Conservation (phyloP, 2,797 vertebrate genomes). For the Enteromius unitaeniatus region DNA sequence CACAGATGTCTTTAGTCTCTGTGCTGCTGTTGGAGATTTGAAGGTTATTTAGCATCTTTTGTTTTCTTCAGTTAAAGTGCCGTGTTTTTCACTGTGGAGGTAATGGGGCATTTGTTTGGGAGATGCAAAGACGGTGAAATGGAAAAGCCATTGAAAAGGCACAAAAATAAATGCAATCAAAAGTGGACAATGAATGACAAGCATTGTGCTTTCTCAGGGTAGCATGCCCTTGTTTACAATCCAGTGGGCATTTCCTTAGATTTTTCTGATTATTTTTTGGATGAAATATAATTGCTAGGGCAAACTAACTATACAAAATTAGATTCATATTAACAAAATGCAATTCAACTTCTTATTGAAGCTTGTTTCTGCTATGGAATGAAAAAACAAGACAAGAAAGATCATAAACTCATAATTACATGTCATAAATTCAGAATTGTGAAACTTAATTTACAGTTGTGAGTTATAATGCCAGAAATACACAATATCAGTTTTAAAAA, state of each 20-base stretch:
- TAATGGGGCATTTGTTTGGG: conserved; percentile 11
- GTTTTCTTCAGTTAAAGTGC: background rate
- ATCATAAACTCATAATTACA: background rate
- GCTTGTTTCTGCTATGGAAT: too few relatives aligned
- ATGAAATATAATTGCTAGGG: conserved; percentile 1
- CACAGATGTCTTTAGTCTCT: background rate
- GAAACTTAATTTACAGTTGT: background rate
- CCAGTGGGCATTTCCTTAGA: background rate
- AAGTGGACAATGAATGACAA: conserved; percentile 20
- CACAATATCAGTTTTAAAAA: too few relatives aligned
- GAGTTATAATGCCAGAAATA: background rate
- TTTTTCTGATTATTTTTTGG: conserved; percentile 1
- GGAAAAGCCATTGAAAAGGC: conserved; percentile 8
- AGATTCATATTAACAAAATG: background rate
- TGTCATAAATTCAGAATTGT: background rate
- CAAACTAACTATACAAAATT: background rate
- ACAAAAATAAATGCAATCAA: conserved; percentile 36
- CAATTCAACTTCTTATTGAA: background rate
- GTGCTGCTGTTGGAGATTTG: background rate
- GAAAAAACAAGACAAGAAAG: too few relatives aligned
- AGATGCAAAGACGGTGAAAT: conserved; percentile 26
- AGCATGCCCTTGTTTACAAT: conserved; percentile 8
- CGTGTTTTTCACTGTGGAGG: conserved; percentile 3
- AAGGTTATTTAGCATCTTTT: background rate
- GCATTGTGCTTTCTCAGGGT: background rate